Evolutionary conservation across 2,888 invertebrate genomes (phyloP), one percentile per base, ranked within the genome.

Genomic region (Acanthopleura granulata): DNA sequence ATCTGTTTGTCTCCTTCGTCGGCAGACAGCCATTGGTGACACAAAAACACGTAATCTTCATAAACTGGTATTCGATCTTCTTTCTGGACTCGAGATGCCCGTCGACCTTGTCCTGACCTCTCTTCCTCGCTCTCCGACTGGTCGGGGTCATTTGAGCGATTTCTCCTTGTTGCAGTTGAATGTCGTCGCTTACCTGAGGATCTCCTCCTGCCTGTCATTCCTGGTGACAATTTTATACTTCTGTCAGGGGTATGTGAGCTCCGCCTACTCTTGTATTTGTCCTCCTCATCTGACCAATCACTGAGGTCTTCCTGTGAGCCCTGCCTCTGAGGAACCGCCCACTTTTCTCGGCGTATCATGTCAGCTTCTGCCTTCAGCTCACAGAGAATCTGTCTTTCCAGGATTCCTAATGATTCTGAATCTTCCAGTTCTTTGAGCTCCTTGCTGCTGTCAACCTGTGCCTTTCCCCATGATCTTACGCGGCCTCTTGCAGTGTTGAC

Each of bases 1-100:
- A 82, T 78, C 72, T 84, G 75, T 15, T 86, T 86, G 77, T 88
- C 88, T 18, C 78, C 87, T 77, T 89, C 88, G 77, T 88, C 86
- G 30, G 76, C 74, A 4, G 89, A 86, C 18, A 89, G 73, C 89
- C 89, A 89, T 49, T 80, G 77, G 49, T 84, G 81, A 79, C 88
- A 88, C 11, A 79, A 80, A 78, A 89, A 87, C 72, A 80, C 73
- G 75, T 85, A 87, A 75, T 86, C 84, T 62, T 88, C 87, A 81
- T 83, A 86, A 66, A 83, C 75, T 0, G 86, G 85, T 12, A 83
- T 51, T 50, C n/a, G 29, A 18, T 22, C 51, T 57, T 62, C 16
- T 62, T 57, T 11, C 50, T 49, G 14, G 14, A 25, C 27, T 57
- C 25, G 57, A 30, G 25, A 49, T 29, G 61, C n/a, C 72, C 18